Evolutionary conservation across 2,113 vertebrate species (phyloP).

Genomic region (Camelus dromedarius): DNA sequence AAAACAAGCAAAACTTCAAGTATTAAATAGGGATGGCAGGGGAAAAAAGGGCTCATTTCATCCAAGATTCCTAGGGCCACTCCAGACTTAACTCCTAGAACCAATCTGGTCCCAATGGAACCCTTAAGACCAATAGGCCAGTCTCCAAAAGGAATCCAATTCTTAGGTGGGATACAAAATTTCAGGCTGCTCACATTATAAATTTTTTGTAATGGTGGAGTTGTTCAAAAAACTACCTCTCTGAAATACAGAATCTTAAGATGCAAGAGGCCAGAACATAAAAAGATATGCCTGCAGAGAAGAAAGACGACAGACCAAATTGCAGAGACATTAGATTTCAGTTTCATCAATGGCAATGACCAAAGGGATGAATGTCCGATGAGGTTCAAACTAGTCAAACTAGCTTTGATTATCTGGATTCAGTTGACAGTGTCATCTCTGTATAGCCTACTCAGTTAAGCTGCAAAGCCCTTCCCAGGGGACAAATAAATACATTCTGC

Average conservation of each 20-base stretch:
- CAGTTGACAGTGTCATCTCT: slow-evolving; percentile 10
- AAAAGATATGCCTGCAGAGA: slow-evolving; percentile 22
- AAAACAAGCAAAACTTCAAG: background rate
- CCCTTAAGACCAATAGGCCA: slow-evolving; percentile 3
- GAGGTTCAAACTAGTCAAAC: slow-evolving; percentile 44
- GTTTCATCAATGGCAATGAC: slow-evolving; percentile 48
- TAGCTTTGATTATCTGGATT: slow-evolving; percentile 48
- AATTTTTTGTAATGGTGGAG: slow-evolving; percentile 30
- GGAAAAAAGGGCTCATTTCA: background rate
- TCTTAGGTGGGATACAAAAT: slow-evolving; percentile 23
- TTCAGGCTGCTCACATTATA: slow-evolving; percentile 38
- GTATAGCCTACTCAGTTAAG: slow-evolving; percentile 19
- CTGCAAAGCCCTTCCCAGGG: background rate
- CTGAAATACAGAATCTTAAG: slow-evolving; percentile 58
- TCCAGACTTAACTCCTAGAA: slow-evolving; percentile 47
- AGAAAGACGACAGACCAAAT: slow-evolving; percentile 19
- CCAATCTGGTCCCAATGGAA: background rate
- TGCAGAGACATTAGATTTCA: slow-evolving; percentile 42
- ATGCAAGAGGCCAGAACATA: slow-evolving; percentile 40
- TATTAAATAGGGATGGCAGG: background rate
- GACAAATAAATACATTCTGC: slow-evolving; percentile 36
- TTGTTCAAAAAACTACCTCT: slow-evolving; percentile 62
- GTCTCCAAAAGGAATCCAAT: slow-evolving; percentile 29
- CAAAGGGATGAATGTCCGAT: slow-evolving; percentile 50
- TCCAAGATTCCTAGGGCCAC: slow-evolving; percentile 31